Evolutionary conservation across 2,797 vertebrate species (phyloP).

Genomic region (Lutjanus argentimaculatus): DNA sequence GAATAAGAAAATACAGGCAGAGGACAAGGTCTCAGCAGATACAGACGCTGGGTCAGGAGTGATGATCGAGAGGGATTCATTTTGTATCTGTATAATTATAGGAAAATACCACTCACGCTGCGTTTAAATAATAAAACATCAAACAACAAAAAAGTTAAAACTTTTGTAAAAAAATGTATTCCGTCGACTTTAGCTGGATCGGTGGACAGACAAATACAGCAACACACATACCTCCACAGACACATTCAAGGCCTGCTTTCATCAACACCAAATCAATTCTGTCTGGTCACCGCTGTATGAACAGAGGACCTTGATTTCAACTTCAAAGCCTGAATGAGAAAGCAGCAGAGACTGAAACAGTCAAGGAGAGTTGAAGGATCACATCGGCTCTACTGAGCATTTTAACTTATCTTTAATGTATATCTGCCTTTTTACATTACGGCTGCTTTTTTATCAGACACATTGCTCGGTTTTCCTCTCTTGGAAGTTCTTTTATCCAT

Average conservation of each 20-base stretch:
- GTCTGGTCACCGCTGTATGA: constrained; percentile 43
- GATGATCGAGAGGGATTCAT: no score
- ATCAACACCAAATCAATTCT: constrained; percentile 54
- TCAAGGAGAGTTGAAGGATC: constrained; percentile 52
- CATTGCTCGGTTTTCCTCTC: not conserved
- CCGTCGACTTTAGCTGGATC: not conserved
- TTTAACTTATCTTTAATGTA: constrained; percentile 31
- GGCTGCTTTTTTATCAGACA: constrained; percentile 1
- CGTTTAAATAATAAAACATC: not conserved
- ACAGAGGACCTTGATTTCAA: constrained; percentile 51
- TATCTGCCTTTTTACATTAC: constrained; percentile 28
- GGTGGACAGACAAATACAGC: not conserved
- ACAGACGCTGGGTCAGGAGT: no score
- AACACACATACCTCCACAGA: not conserved
- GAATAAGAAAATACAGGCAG: no score
- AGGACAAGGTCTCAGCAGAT: no score
- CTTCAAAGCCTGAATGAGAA: constrained; percentile 64
- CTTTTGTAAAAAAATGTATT: not conserved
- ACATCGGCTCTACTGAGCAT: constrained; percentile 7
- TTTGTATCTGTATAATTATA: no score
- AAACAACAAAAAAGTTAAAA: no score
- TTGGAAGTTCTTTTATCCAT: not conserved
- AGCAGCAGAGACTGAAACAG: constrained; percentile 20
- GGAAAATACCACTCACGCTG: no score
- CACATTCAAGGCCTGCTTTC: constrained; percentile 36